Conservation (phyloP, 2,113 vertebrate species). For the Felis chaus region DNA sequence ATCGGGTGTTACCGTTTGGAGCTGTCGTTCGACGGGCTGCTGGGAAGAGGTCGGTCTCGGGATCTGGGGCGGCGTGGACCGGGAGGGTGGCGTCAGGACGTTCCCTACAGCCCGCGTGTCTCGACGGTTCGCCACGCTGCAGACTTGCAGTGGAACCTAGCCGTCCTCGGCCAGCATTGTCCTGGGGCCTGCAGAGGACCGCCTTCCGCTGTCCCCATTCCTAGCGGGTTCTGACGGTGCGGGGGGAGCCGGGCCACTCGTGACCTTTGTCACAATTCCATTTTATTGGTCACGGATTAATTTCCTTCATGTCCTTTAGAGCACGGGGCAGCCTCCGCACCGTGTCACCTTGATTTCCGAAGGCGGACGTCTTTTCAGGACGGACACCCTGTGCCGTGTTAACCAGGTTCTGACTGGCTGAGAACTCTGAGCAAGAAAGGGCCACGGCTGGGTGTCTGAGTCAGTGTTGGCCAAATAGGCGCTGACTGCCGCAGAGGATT, state of each 20-base stretch:
- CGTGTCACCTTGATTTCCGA: not conserved
- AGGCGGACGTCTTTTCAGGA: too few relatives aligned
- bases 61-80: fast-evolving
- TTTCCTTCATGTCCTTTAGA: not conserved
- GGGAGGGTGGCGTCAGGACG: fast-evolving
- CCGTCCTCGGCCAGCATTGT: not conserved
- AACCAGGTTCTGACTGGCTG: not conserved
- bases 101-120: too few relatives aligned
- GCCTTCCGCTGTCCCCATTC: too few relatives aligned
- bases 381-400: not conserved
- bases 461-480: fast-evolving
- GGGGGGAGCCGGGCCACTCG: not conserved
- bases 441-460: too few relatives aligned
- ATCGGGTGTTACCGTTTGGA: too few relatives aligned
- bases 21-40: too few relatives aligned
- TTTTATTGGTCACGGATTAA: not conserved
- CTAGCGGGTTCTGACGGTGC: too few relatives aligned
- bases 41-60: too few relatives aligned
- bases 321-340: not conserved
- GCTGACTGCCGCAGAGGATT: fast-evolving
- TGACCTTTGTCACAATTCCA: not conserved
- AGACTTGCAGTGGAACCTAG: not conserved
- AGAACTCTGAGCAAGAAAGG: not conserved
- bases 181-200: fast-evolving
- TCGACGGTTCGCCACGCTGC: fast-evolving